Conservation (phyloP, 2,888 invertebrate genomes). For the Balanococcus diminutus region DNA sequence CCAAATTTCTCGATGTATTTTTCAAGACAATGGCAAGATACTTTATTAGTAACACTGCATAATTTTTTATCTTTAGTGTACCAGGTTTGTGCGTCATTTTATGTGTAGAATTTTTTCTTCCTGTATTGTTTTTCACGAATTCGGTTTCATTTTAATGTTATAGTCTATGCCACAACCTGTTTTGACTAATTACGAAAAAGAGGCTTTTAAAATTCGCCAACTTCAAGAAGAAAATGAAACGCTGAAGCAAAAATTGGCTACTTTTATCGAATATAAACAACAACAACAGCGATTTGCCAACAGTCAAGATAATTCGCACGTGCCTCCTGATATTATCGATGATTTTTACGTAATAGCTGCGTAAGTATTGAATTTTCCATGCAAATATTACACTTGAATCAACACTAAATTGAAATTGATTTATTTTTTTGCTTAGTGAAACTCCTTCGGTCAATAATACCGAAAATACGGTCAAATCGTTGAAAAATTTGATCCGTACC, state of each 20-base stretch:
- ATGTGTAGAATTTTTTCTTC: slow-evolving; percentile 49
- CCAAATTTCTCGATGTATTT: slow-evolving; percentile 86
- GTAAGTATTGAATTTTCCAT: slow-evolving; percentile 64
- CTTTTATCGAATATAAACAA: slow-evolving; percentile 63
- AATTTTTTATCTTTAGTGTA: slow-evolving; percentile 91
- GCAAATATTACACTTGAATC: neutral
- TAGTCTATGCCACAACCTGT: slow-evolving; percentile 87
- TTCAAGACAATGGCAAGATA: slow-evolving; percentile 94
- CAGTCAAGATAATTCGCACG: slow-evolving; percentile 63
- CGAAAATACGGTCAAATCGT: slow-evolving; percentile 75
- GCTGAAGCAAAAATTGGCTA: slow-evolving; percentile 67
- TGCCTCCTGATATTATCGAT: slow-evolving; percentile 82
- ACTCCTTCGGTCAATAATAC: slow-evolving; percentile 62
- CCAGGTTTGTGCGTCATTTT: slow-evolving; percentile 65
- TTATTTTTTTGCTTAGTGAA: slow-evolving; percentile 62
- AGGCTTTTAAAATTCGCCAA: slow-evolving; percentile 77
- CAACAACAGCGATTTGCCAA: slow-evolving; percentile 54
- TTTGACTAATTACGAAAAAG: slow-evolving; percentile 84
- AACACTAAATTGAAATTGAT: neutral
- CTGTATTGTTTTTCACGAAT: neutral
- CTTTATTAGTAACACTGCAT: slow-evolving; percentile 84
- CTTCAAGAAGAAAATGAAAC: slow-evolving; percentile 84
- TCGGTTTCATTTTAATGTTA: neutral
- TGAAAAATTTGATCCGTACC: slow-evolving; percentile 79
- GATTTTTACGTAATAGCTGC: slow-evolving; percentile 90